Base-by-base conservation (phyloP, 1,140 invertebrate species). In the Scaptomyza hsui region DNA sequence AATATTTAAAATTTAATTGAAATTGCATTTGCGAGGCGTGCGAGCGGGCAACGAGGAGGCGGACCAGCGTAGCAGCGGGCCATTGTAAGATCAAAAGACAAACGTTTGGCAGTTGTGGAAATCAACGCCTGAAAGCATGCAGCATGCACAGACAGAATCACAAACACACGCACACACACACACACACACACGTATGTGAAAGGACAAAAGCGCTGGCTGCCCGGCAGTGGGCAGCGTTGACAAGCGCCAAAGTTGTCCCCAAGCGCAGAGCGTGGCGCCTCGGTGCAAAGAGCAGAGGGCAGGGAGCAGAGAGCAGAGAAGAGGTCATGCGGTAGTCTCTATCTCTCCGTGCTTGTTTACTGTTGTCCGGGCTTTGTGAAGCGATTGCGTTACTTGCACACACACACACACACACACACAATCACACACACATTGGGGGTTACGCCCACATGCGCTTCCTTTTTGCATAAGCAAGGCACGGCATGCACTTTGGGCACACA, bases 1-100 rank as follows among this genome's bases (percentile, higher is more conserved):
- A 88, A 88, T 88, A 88, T 88, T 88, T 88, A 88, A 88, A 88
- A 89, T 88, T 88, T 88, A 88, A 88, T 88, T 88, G 82, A 88
- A 88, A 88, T 88, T 88, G 81, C 74, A 69, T 82, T 81, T 82
- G 78, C 19, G n/a, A 35, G 35, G 24, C 26, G 53, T 35, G 18
- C 26, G 16, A 53, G 42, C 16, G 29, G 29, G 45, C 39, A 26
- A n/a, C 18, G 39, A 4, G 9, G 4, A 6, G 26, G 26, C 6
- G 6, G n/a, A n/a, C n/a, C n/a, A n/a, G 13, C 9, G 62, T 21
- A 9, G 16, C 70, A 59, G 57, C 64, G 70, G 64, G 59, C 41
- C 60, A 63, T 53, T 62, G 48, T 59, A 65, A 89, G 78, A 88
- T 88, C 82, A 89, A 83, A 89, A 76, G 83, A 88, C 78, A 88